phyloP scores from a whole-genome alignment of 37 sponge, comb jelly and placozoan species.

The Crambe crambe region DNA sequence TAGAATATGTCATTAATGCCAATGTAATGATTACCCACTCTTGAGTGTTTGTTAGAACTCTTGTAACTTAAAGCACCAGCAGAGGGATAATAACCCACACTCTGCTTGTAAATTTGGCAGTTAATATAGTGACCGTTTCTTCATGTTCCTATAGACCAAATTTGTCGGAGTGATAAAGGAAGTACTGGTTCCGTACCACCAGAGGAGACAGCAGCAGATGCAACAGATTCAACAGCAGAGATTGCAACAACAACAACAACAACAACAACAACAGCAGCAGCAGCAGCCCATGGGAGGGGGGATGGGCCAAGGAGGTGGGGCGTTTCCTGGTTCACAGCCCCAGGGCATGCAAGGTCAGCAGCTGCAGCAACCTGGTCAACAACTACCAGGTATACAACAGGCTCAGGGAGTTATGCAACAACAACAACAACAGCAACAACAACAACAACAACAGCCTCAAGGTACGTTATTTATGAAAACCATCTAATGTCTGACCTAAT shows the following conservation, averaged over 20 bases:
- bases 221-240: slow-evolving; percentile 14
- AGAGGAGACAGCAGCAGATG: slow-evolving; percentile 12
- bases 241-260: slow-evolving; percentile 21
- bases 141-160: slow-evolving; percentile 16
- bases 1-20: neutral
- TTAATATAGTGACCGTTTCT: neutral
- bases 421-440: neutral
- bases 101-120: neutral
- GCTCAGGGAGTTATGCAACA: neutral
- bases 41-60: too few species aligned
- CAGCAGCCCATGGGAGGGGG: neutral
- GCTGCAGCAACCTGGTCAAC: slow-evolving; percentile 10
- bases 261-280: neutral
- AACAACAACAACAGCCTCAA: neutral
- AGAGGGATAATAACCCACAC: too few species aligned
- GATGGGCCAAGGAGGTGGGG: neutral
- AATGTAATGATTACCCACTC: neutral
- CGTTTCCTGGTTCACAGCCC: neutral
- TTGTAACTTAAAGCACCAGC: too few species aligned
- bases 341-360: slow-evolving; percentile 20
- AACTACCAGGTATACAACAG: slow-evolving; percentile 9
- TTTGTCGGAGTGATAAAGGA: slow-evolving; percentile 47
- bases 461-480: too few species aligned
- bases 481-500: too few species aligned
- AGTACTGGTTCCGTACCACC: neutral